phyloP scores from a whole-genome alignment of 2,113 vertebrate species.

The Pyxicephalus adspersus region DNA sequence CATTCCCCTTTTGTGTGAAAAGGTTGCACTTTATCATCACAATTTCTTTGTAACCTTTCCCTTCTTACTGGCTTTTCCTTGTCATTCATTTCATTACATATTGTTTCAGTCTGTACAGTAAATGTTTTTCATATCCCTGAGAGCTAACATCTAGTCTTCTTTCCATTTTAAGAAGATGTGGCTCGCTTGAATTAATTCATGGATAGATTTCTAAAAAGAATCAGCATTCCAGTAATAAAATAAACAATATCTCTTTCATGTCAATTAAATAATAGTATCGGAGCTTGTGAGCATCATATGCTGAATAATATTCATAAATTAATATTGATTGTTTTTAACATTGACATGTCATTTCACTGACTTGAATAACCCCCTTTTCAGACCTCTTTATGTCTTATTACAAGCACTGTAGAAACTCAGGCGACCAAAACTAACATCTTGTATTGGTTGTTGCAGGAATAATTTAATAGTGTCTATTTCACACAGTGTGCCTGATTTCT shows the following conservation, averaged over 20 bases:
- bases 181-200: background rate
- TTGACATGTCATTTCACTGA: too few species aligned
- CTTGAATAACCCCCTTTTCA: too few species aligned
- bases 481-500: too few species aligned
- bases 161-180: background rate
- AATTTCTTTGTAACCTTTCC: background rate
- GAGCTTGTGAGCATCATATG: background rate
- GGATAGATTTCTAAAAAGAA: background rate
- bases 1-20: too few species aligned
- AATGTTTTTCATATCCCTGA: background rate
- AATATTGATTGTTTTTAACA: background rate
- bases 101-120: background rate
- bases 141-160: background rate
- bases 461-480: too few species aligned
- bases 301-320: background rate
- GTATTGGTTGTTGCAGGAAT: too few species aligned
- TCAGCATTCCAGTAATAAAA: background rate
- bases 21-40: too few species aligned
- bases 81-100: background rate
- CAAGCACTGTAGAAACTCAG: too few species aligned
- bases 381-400: too few species aligned
- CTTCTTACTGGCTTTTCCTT: background rate
- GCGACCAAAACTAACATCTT: too few species aligned
- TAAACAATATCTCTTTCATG: background rate
- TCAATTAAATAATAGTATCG: background rate